Conservation (phyloP, 2,888 invertebrate genomes). For the Augochlorella aurata region DNA sequence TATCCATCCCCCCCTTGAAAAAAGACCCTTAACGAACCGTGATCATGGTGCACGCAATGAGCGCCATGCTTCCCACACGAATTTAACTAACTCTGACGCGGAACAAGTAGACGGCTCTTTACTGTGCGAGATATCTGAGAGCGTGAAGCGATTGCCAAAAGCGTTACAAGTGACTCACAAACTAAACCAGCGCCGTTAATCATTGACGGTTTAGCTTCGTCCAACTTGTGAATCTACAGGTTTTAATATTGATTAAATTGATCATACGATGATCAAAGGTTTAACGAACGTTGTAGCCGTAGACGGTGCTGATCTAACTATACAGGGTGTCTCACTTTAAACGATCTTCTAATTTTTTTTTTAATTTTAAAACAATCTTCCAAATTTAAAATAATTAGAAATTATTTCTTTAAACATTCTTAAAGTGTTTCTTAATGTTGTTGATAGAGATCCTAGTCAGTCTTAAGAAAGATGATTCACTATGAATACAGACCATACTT, state of each 20-base stretch:
- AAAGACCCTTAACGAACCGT: slow-evolving; percentile 43
- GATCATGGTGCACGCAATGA: slow-evolving; percentile 60
- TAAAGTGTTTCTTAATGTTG: too few relatives aligned
- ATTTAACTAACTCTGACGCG: slow-evolving; percentile 30
- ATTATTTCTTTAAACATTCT: neutral
- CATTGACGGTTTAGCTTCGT: neutral
- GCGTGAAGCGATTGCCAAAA: slow-evolving; percentile 64
- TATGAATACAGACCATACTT: neutral
- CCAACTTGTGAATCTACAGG: neutral
- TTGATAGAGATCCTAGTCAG: neutral
- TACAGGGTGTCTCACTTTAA: too few relatives aligned
- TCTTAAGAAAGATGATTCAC: neutral
- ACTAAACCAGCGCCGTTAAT: neutral
- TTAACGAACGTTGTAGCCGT: neutral
- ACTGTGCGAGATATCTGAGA: slow-evolving; percentile 52
- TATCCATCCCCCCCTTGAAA: slow-evolving; percentile 27
- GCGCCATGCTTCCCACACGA: slow-evolving; percentile 50
- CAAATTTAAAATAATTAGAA: too few relatives aligned
- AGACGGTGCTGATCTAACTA: too few relatives aligned
- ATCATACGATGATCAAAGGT: neutral
- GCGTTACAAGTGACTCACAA: slow-evolving; percentile 7
- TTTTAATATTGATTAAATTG: neutral
- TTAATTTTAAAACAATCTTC: too few relatives aligned
- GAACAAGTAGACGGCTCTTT: slow-evolving; percentile 53
- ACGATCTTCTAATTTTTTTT: too few relatives aligned